Base-by-base conservation (phyloP, 2,888 invertebrate species). In the Drosophila sordidapex region DNA sequence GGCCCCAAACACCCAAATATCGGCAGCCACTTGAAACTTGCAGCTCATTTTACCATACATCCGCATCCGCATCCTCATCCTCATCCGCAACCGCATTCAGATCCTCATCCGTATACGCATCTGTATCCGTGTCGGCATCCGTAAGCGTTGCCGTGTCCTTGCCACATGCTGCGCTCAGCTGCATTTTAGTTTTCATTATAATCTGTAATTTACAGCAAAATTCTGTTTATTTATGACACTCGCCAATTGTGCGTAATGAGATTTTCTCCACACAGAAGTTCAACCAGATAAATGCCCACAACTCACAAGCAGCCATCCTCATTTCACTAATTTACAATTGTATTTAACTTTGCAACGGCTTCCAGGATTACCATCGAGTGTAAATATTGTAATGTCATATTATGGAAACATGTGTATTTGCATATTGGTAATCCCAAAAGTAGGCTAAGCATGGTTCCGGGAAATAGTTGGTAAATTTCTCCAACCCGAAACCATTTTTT, bases 181-280 rank as follows among this genome's bases (percentile, higher is more conserved):
- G 82, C 86, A 85, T 70, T 85, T 89, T 85, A 89, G 88, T 77
- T 89, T 76, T 71, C 76, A 86, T 85, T 85, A 79, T 90, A 87
- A 90, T 87, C 90, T 84, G 90, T 73, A 84, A 87, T 89, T 89
- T 90, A 87, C 87, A 87, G 68, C 85, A 79, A 74, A 81, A 74
- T 74, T 76, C 66, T 66, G 69, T 87, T 87, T 87, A 87, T 87
- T 87, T 87, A 87, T 87, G 84, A 74, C 73, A 73, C 70, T 71
- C 72, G 49, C 72, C 65, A 75, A 75, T 79, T 89, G 87, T 75
- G 78, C 87, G 74, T 89, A 89, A 87, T 87, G 89, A 74, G 90
- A 74, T 74, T 71, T 67, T 69, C 65, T 67, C 46, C 43, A 62
- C 70, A 51, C 51, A 60, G 36, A 10, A 11, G 27, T n/a, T 21